These are phyloP conservation scores for Melanaphis sacchari DNA, from an alignment of 1,140 invertebrate species.

Conservation along the genomic window DNA sequence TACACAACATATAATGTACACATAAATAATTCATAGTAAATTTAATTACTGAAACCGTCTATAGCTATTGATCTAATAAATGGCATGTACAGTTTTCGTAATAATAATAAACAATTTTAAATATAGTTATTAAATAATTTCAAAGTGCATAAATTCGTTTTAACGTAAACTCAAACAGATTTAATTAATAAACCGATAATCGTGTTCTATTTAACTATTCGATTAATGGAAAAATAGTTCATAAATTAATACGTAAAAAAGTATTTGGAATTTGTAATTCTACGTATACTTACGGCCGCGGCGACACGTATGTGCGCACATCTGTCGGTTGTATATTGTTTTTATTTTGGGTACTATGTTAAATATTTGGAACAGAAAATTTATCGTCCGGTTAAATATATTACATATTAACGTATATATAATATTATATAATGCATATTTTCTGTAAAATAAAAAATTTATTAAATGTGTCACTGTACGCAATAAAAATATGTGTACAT, in stretches of 20 bases:
- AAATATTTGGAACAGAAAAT: neutral
- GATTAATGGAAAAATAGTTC: neutral
- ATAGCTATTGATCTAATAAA: neutral
- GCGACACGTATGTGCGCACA: neutral
- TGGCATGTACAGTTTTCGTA: neutral
- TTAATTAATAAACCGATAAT: neutral
- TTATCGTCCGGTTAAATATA: conserved; percentile 3
- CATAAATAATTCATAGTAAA: neutral
- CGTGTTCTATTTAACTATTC: neutral
- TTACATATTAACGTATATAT: neutral
- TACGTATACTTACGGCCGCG: neutral
- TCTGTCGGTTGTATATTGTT: neutral
- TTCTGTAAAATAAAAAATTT: neutral
- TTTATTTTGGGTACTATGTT: neutral
- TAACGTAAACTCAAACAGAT: neutral
- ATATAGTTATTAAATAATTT: neutral
- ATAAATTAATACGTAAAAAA: neutral
- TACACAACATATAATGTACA: neutral
- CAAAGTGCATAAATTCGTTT: neutral
- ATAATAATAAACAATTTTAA: neutral
- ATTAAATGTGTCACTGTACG: neutral
- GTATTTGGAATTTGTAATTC: neutral
- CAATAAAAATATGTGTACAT: neutral
- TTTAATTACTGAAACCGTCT: neutral
- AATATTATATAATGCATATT: neutral